A percentile compares a stretch with the other conserved stretches of the same genome.
phyloP scores from a whole-genome alignment of 2,888 invertebrate genomes.

The Drosophila formosana region DNA sequence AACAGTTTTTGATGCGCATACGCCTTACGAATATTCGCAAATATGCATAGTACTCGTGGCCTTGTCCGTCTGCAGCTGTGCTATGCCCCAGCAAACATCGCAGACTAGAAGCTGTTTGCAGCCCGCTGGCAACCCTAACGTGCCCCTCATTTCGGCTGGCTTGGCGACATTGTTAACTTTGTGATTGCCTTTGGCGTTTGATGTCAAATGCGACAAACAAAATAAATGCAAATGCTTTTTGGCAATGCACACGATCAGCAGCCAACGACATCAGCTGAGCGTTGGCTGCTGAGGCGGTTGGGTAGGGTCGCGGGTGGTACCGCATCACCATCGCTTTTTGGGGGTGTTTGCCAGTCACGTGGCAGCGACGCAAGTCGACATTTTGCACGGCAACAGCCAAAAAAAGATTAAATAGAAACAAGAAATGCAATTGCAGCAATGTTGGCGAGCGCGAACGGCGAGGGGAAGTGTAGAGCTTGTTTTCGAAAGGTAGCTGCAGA shows the following conservation, averaged over 20 bases:
- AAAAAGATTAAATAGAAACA: conserved; percentile 10
- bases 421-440: conserved; percentile 2
- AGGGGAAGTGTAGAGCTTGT: background rate
- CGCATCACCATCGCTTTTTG: background rate
- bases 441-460: too few species aligned
- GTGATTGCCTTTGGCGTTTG: conserved; percentile 43
- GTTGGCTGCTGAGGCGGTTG: background rate
- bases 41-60: conserved; percentile 11
- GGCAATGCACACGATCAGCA: conserved; percentile 45
- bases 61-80: conserved; percentile 23
- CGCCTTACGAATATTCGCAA: background rate
- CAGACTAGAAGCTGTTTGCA: background rate
- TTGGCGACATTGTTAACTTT: conserved; percentile 44
- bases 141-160: conserved; percentile 1
- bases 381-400: conserved; percentile 62
- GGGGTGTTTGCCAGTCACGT: conserved; percentile 51
- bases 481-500: background rate
- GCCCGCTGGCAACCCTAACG: background rate
- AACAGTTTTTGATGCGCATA: conserved; percentile 4
- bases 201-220: conserved; percentile 21
- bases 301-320: background rate
- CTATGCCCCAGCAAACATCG: background rate
- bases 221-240: background rate
- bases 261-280: conserved; percentile 23
- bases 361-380: conserved; percentile 37